Base-by-base conservation (phyloP, 2,797 vertebrate species). In the Pteropus rufus region DNA sequence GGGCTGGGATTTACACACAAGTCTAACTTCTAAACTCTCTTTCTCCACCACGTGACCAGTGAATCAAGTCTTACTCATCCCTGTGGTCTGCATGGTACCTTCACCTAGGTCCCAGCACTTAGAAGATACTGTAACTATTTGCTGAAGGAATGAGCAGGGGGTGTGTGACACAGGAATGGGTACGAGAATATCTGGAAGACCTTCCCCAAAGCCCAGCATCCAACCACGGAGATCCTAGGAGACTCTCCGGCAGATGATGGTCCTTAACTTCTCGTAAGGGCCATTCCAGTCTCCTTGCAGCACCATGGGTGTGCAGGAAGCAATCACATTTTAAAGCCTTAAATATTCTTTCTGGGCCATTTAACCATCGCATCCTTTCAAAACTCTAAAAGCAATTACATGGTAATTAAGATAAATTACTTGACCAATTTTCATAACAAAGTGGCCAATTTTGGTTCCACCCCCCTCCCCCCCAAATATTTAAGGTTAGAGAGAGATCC, bases 351-450 rank as follows among this genome's bases (percentile, higher is more conserved):
- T 89, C 44, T 94, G 79, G 86, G 46, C 75, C 10, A 60, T 80
- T 95, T 96, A 86, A 46, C 65, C 86, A 34, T 29, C 76, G 64
- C 19, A 60, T 80, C 4, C 34, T 94, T n/a, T 96, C 36, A 91
- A 83, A 92, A 72, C 44, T 46, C 58, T 76, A 41, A 81, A 93
- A 76, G 34, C 76, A 91, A 58, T 93, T 85, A 84, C 44, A 44
- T 31, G 31, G 58, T 92, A 90, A 93, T 95, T 92, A 83, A 92
- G 88, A 96, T 29, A 90, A 96, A 94, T 82, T 82, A 69, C 67
- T 70, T 80, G 75, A 84, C 64, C 82, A 85, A 10, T 85, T 94
- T 95, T 97, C 46, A 44, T 79, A 85, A 56, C 73, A 46, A 73
- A 90, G 62, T 36, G 36, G 12, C 91, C 67, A 85, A 21, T 87